Conservation (phyloP, 2,888 invertebrate species). For the Nephrocerus scutellatus region DNA sequence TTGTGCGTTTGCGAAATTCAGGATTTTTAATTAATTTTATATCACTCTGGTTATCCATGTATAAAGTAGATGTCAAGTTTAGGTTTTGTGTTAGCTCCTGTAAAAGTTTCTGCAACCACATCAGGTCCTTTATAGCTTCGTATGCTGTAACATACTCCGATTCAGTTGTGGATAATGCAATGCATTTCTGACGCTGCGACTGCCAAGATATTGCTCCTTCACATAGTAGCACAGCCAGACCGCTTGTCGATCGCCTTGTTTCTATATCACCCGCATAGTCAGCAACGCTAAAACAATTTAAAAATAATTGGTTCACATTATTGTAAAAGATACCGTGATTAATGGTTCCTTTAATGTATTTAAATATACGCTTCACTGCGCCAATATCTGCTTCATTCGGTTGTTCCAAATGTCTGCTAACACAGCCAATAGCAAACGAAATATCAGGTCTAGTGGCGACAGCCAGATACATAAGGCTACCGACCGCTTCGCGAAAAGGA, state of each 20-base stretch:
- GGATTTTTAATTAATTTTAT: background rate
- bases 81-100: too few relatives aligned
- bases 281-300: slow-evolving; percentile 11
- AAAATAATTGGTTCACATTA: slow-evolving; percentile 1
- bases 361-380: slow-evolving; percentile 13
- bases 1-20: background rate
- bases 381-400: slow-evolving; percentile 1
- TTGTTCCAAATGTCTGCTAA: slow-evolving; percentile 3
- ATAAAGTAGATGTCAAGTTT: too few relatives aligned
- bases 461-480: slow-evolving; percentile 8
- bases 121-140: background rate
- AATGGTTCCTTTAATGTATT: slow-evolving; percentile 8
- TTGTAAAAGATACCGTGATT: slow-evolving; percentile 6
- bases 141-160: background rate
- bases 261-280: slow-evolving; percentile 14
- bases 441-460: slow-evolving; percentile 7
- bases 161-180: slow-evolving; percentile 1
- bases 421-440: slow-evolving; percentile 1
- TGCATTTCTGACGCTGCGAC: slow-evolving; percentile 1
- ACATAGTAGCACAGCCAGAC: background rate
- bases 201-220: slow-evolving; percentile 1
- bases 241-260: slow-evolving; percentile 15
- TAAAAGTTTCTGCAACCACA: slow-evolving; percentile 2
- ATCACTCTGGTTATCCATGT: background rate
- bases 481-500: slow-evolving; percentile 9